Conservation (phyloP, 2,888 invertebrate genomes). For the Melieria omissa region DNA sequence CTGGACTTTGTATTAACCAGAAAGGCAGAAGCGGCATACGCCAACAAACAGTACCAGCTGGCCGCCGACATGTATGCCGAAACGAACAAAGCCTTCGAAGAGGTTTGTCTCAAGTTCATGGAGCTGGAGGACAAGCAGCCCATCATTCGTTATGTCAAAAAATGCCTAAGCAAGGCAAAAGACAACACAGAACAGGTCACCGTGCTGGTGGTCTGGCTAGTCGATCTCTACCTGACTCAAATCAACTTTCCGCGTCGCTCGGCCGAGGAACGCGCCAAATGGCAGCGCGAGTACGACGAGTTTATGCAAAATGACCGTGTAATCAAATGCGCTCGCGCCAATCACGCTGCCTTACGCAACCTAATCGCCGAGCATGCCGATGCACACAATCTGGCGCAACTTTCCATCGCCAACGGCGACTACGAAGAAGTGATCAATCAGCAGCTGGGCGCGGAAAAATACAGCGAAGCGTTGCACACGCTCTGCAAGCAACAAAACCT, state of each 20-base stretch:
- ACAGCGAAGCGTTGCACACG: conserved; percentile 78
- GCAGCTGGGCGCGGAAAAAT: conserved; percentile 83
- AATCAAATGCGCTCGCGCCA: conserved; percentile 81
- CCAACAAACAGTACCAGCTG: conserved; percentile 79
- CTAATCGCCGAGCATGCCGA: conserved; percentile 95
- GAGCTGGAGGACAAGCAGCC: conserved; percentile 81
- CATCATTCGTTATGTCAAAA: conserved; percentile 86
- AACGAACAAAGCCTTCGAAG: conserved; percentile 93
- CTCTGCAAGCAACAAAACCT: conserved; percentile 79
- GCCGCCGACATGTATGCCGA: conserved; percentile 91
- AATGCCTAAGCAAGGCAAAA: conserved; percentile 80
- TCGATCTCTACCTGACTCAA: conserved; percentile 91
- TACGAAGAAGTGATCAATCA: conserved; percentile 92
- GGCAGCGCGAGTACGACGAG: conserved; percentile 80
- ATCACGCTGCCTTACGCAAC: conserved; percentile 87
- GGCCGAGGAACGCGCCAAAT: conserved; percentile 68
- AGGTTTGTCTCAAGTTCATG: conserved; percentile 88
- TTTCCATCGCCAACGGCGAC: conserved; percentile 86
- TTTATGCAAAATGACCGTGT: conserved; percentile 80
- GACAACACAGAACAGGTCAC: conserved; percentile 87
- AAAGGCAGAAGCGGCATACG: conserved; percentile 88
- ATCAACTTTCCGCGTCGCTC: conserved; percentile 71
- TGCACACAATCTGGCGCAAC: conserved; percentile 86
- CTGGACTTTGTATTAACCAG: conserved; percentile 86
- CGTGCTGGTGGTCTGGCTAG: conserved; percentile 94